Conservation (phyloP, 2,113 vertebrate species). For the Progne subis region DNA sequence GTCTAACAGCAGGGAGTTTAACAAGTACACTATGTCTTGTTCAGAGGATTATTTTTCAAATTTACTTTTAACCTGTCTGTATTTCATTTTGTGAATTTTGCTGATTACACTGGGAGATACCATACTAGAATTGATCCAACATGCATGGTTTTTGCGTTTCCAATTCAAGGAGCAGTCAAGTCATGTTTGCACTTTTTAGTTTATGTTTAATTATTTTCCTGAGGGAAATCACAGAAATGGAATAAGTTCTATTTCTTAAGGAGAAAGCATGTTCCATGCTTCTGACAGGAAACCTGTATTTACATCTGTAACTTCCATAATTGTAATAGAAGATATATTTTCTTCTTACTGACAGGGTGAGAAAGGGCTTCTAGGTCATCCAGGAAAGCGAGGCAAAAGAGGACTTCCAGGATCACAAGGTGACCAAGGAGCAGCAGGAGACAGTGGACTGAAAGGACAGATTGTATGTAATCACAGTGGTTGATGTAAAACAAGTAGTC, state of each 20-base stretch:
- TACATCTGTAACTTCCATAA: not conserved
- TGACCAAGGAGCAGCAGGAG: conserved; percentile 88
- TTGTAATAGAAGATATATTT: not conserved
- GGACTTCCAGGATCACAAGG: conserved; percentile 83
- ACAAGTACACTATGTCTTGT: not conserved
- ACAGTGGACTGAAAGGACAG: conserved; percentile 85
- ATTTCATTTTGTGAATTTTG: not conserved
- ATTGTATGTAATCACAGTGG: conserved; percentile 75
- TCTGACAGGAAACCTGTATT: not conserved
- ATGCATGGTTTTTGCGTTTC: not conserved
- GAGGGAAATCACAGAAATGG: not conserved
- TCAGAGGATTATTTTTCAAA: not conserved
- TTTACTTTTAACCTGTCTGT: not conserved
- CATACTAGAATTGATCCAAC: not conserved
- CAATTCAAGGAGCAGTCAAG: not conserved
- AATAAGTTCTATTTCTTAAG: not conserved
- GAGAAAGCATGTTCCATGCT: not conserved
- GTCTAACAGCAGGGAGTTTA: not conserved
- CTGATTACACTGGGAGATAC: not conserved
- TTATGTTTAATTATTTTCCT: not conserved
- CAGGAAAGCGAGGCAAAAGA: conserved; percentile 82
- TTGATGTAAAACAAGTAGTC: not conserved
- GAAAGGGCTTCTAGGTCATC: conserved; percentile 84
- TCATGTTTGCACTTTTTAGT: not conserved
- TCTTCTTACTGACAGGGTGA: conserved; percentile 81